phyloP scores from a whole-genome alignment of 2,113 vertebrate species.

The Paedocypris sp. region DNA sequence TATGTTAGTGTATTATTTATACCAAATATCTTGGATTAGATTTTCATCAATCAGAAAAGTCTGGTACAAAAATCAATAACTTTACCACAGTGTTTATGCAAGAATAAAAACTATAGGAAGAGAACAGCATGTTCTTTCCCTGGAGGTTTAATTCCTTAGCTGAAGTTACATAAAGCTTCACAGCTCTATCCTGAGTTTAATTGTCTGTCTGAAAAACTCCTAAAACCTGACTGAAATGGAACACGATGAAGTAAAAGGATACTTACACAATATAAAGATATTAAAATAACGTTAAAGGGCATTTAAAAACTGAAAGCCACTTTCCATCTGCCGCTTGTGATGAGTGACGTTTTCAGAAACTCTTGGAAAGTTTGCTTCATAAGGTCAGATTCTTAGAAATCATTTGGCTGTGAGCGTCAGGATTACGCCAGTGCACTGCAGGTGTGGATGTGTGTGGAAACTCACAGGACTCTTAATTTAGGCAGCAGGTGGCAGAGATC shows the following conservation, averaged over 20 bases:
- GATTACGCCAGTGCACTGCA: slow-evolving; percentile 1
- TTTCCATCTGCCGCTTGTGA: background rate
- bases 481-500: slow-evolving; percentile 85
- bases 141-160: background rate
- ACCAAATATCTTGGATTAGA: too few species aligned
- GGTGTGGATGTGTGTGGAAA: slow-evolving; percentile 39
- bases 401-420: background rate
- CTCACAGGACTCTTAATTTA: slow-evolving; percentile 83
- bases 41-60: too few species aligned
- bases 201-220: background rate
- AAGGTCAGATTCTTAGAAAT: background rate
- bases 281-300: too few species aligned
- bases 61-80: too few species aligned
- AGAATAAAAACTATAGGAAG: background rate
- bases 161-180: background rate
- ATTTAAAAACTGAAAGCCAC: too few species aligned
- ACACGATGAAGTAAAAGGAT: too few species aligned
- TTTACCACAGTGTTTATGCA: background rate
- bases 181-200: background rate
- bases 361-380: background rate
- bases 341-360: background rate
- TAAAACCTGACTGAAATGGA: too few species aligned
- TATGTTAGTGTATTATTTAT: too few species aligned
- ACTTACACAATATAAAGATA: too few species aligned
- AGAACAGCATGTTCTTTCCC: background rate